phyloP scores from a whole-genome alignment of 2,888 invertebrate species.

The Hecatera dysodea region DNA sequence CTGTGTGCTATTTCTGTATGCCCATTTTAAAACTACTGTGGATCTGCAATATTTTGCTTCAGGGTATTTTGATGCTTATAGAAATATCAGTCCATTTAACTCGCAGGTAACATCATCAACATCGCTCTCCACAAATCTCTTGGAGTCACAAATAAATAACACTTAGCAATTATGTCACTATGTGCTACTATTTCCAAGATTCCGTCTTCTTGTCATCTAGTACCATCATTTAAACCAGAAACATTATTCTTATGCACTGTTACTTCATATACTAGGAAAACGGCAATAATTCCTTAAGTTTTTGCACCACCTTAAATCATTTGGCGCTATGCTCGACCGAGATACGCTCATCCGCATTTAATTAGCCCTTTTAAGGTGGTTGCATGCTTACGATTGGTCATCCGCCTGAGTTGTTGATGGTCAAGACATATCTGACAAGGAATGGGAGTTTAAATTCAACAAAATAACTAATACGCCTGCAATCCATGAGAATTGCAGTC shows the following conservation, averaged over 20 bases:
- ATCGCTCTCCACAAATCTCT: slow-evolving; percentile 38
- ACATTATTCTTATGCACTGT: slow-evolving; percentile 57
- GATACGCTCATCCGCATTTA: slow-evolving; percentile 73
- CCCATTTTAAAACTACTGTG: neutral
- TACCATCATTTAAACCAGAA: slow-evolving; percentile 30
- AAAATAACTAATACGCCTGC: neutral
- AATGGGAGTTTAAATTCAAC: neutral
- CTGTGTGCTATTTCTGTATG: neutral
- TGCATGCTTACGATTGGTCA: slow-evolving; percentile 39
- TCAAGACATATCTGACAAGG: neutral
- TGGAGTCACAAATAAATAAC: slow-evolving; percentile 47
- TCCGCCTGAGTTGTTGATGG: neutral
- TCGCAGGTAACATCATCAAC: slow-evolving; percentile 19
- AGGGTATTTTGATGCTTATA: neutral
- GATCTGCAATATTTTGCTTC: no score
- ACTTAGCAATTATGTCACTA: slow-evolving; percentile 50
- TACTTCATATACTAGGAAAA: slow-evolving; percentile 69
- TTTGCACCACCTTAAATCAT: slow-evolving; percentile 81
- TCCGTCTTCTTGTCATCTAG: slow-evolving; percentile 46
- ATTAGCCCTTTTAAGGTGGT: slow-evolving; percentile 72
- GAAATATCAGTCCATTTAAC: neutral
- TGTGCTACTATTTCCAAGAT: slow-evolving; percentile 51
- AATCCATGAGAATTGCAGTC: neutral
- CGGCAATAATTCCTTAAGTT: slow-evolving; percentile 77
- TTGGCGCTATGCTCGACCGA: slow-evolving; percentile 72